Conservation (phyloP, 2,888 invertebrate species). For the Tillus elongatus region DNA sequence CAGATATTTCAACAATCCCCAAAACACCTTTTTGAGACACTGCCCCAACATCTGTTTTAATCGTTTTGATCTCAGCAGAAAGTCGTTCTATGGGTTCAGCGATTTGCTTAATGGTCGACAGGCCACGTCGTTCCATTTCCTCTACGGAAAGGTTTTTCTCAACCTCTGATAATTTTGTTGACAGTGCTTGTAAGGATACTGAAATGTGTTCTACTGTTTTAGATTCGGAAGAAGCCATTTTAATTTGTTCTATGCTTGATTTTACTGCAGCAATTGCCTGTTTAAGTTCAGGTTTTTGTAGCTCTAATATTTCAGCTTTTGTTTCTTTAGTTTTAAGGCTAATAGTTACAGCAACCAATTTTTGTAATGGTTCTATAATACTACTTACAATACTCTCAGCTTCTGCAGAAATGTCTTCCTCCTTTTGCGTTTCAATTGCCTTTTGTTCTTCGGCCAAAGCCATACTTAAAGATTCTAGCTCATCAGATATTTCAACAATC, state of each 20-base stretch:
- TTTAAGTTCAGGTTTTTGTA: slow-evolving; percentile 1
- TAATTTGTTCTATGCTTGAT: not conserved
- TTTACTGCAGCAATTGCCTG: not conserved
- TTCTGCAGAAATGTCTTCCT: too few species aligned
- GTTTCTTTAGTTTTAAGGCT: too few species aligned
- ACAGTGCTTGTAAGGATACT: not conserved
- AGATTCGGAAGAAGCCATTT: too few species aligned
- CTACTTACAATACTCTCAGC: too few species aligned
- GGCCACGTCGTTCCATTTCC: not conserved
- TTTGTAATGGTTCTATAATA: too few species aligned
- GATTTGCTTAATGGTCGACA: not conserved
- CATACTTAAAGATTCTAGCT: too few species aligned
- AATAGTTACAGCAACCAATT: too few species aligned
- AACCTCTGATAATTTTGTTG: not conserved
- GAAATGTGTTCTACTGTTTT: not conserved
- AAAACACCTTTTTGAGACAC: slow-evolving; percentile 4
- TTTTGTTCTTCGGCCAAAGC: too few species aligned
- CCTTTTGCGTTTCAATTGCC: too few species aligned
- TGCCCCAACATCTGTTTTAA: not conserved
- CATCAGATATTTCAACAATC: too few species aligned
- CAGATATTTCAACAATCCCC: not conserved
- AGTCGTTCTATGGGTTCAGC: not conserved
- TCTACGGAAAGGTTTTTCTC: not conserved
- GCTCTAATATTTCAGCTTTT: not conserved
- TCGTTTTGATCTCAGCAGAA: not conserved